Evolutionary conservation across 2,113 vertebrate genomes (phyloP).

Genomic region (Prunella himalayana): DNA sequence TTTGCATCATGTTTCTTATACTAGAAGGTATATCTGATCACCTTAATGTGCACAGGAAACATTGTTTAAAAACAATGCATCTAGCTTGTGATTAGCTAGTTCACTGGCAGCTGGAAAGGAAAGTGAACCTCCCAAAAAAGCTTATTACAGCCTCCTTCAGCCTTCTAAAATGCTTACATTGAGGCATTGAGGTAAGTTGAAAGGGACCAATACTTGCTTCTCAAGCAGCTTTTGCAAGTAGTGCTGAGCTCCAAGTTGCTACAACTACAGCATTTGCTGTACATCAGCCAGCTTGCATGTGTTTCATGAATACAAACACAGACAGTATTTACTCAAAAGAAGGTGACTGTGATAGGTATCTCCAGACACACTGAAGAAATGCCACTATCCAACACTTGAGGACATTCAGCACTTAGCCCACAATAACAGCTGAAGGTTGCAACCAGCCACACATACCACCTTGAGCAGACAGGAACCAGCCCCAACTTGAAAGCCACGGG

Average conservation of each 20-base stretch:
- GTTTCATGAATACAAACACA: background rate
- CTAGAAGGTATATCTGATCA: background rate
- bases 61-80: background rate
- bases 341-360: background rate
- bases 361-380: background rate
- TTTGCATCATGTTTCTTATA: background rate
- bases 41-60: background rate
- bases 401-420: background rate
- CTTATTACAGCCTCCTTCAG: background rate
- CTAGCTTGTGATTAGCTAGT: background rate
- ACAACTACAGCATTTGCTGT: background rate
- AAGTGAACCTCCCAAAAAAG: background rate
- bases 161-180: background rate
- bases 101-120: background rate
- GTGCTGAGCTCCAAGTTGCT: background rate
- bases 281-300: background rate
- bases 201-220: background rate
- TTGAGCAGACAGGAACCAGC: background rate
- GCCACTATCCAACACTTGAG: background rate
- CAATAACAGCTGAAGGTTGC: accelerated
- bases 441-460: background rate
- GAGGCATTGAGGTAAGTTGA: background rate
- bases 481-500: background rate
- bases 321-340: background rate
- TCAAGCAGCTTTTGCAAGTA: background rate